Evolutionary conservation across 2,113 vertebrate genomes (phyloP).

Genomic region (Saguinus imperator): DNA sequence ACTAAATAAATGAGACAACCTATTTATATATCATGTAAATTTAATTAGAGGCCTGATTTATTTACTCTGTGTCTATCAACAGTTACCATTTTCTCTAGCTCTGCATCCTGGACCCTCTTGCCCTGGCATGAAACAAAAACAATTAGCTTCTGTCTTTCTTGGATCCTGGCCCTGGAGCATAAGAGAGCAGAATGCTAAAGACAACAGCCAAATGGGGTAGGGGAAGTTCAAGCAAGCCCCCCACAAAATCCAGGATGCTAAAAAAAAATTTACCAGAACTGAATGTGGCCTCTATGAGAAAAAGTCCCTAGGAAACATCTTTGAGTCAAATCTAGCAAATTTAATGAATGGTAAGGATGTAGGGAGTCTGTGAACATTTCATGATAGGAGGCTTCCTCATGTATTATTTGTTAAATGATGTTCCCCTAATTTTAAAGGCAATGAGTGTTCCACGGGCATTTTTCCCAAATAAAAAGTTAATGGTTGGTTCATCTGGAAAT

Average conservation of each 20-base stretch:
- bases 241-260: neutral
- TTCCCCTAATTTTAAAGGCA: neutral
- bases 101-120: neutral
- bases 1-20: conserved; percentile 83
- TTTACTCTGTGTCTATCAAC: conserved; percentile 76
- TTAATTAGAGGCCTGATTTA: conserved; percentile 79
- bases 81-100: conserved; percentile 49
- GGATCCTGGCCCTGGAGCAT: neutral
- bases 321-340: neutral
- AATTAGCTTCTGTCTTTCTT: neutral
- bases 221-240: neutral
- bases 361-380: neutral
- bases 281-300: neutral
- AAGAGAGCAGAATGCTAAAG: neutral
- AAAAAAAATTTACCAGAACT: neutral
- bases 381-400: neutral
- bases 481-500: neutral
- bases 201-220: neutral
- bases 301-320: neutral
- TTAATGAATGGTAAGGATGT: neutral
- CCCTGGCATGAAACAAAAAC: neutral
- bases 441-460: neutral
- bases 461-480: conserved; percentile 20
- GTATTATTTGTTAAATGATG: neutral
- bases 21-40: conserved; percentile 83